These are phyloP conservation scores for Phymastichus coffea DNA, from an alignment of 1,140 invertebrate species.

Conservation along the genomic window DNA sequence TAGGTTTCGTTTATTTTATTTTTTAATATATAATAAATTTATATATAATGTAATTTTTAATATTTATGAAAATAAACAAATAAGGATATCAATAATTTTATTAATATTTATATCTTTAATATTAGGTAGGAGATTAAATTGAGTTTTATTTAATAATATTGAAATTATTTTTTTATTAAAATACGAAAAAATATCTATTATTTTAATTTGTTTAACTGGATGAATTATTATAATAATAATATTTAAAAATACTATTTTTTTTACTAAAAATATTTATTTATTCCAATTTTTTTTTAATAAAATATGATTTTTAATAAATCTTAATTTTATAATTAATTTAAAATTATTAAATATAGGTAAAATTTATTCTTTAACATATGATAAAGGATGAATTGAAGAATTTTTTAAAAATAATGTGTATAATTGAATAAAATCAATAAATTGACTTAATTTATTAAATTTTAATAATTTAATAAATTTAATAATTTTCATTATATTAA, in stretches of 20 bases:
- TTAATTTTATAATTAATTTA: constrained; percentile 46
- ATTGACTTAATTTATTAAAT: constrained; percentile 26
- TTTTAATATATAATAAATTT: too few relatives aligned
- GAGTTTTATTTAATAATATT: constrained; percentile 10
- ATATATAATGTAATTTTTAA: too few relatives aligned
- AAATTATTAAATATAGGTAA: constrained; percentile 1
- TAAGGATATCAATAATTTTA: too few relatives aligned
- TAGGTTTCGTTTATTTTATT: too few relatives aligned
- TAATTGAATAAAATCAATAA: constrained; percentile 7
- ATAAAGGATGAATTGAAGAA: too few relatives aligned
- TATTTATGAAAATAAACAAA: too few relatives aligned
- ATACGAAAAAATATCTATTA: constrained; percentile 35
- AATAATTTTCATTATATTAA: constrained; percentile 39
- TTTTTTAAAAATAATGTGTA: constrained; percentile 8
- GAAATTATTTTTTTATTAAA: constrained; percentile 38
- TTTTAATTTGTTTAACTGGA: constrained; percentile 33
- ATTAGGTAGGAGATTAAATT: too few relatives aligned
- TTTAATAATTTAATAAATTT: constrained; percentile 12
- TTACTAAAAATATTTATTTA: constrained; percentile 51
- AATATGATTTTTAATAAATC: constrained; percentile 57
- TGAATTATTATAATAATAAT: too few relatives aligned
- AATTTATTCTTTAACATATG: too few relatives aligned
- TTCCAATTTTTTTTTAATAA: constrained; percentile 48
- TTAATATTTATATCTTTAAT: too few relatives aligned
- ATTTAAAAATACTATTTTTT: too few relatives aligned